Percentiles rank a stretch among this genome's conserved stretches.
Evolutionary conservation across 2,797 vertebrate genomes (phyloP).

Genomic region (Sebastes matsubarae): DNA sequence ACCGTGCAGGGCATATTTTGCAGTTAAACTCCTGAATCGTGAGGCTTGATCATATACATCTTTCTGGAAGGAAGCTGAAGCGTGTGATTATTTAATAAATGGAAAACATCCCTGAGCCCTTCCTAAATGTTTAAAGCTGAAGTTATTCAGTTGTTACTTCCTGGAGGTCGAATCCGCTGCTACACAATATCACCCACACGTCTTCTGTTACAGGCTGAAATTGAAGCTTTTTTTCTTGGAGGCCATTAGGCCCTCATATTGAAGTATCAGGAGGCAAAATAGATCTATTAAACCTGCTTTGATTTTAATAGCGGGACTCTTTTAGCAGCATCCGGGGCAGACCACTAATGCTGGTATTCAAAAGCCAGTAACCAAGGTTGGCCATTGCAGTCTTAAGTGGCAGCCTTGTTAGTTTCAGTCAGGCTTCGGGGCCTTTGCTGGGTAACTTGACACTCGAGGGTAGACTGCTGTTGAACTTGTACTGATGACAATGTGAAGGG

Average conservation of each 20-base stretch:
- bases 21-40: not conserved
- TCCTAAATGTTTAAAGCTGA: not conserved
- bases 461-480: not conserved
- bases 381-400: slow-evolving; percentile 15
- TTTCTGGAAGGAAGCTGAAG: not conserved
- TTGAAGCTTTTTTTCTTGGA: not conserved
- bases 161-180: not conserved
- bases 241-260: slow-evolving; percentile 16
- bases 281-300: slow-evolving; percentile 39
- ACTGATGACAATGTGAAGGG: not conserved
- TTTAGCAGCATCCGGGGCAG: slow-evolving; percentile 26
- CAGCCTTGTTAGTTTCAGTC: slow-evolving; percentile 1
- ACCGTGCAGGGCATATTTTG: not conserved
- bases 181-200: not conserved
- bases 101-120: slow-evolving; percentile 9
- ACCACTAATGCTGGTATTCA: slow-evolving; percentile 46
- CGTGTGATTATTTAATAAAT: not conserved
- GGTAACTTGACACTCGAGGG: not conserved
- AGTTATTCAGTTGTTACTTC: slow-evolving; percentile 4
- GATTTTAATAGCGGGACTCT: slow-evolving; percentile 41
- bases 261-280: slow-evolving; percentile 20
- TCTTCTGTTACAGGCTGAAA: not conserved
- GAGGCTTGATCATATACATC: not conserved
- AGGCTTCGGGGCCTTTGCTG: not conserved
- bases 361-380: slow-evolving; percentile 6